Conservation (phyloP, 2,888 invertebrate species). For the Neoaliturus tenellus region DNA sequence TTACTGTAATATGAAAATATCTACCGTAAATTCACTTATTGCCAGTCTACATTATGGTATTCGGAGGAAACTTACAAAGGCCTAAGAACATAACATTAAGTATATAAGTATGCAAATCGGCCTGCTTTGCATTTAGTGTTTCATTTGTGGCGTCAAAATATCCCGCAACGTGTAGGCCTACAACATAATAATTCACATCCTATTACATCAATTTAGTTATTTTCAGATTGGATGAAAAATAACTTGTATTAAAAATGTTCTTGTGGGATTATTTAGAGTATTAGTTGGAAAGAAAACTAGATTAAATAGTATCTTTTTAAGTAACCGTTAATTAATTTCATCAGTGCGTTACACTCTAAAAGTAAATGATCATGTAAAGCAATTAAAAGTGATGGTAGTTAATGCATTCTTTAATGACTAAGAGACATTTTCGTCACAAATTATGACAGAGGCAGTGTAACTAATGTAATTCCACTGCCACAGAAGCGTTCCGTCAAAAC, state of each 20-base stretch:
- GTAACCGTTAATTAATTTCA: too few species aligned
- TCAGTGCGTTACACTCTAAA: too few species aligned
- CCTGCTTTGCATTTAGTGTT: neutral
- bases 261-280: too few species aligned
- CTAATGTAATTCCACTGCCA: neutral
- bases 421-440: neutral
- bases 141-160: neutral
- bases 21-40: too few species aligned
- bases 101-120: slow-evolving; percentile 4
- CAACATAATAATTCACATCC: neutral
- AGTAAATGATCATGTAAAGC: too few species aligned
- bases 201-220: neutral
- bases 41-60: too few species aligned
- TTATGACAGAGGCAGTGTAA: neutral
- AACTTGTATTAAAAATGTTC: too few species aligned
- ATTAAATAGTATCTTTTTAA: neutral
- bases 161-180: neutral
- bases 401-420: neutral
- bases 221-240: too few species aligned
- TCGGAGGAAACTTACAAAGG: too few species aligned
- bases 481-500: slow-evolving; percentile 1
- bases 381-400: neutral
- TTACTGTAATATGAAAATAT: too few species aligned
- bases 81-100: too few species aligned
- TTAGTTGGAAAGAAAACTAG: neutral